These are phyloP conservation scores for Iselma pallidipennis DNA, from an alignment of 2,888 invertebrate species.

Conservation along the genomic window DNA sequence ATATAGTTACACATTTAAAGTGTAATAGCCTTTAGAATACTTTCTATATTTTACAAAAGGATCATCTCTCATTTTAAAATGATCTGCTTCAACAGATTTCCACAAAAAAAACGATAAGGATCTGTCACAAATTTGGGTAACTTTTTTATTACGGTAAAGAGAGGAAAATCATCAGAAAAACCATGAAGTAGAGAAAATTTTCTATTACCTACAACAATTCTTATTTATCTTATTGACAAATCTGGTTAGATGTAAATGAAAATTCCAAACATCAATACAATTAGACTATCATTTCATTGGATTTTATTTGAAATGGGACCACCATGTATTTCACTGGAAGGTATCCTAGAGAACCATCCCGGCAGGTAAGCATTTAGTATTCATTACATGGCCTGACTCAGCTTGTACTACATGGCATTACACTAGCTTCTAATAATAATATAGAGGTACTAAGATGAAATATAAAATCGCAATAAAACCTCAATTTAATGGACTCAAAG, in stretches of 20 bases:
- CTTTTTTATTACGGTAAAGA: no score
- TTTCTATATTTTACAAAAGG: no score
- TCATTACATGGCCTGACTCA: conserved; percentile 40
- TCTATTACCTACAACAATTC: no score
- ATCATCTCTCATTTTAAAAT: no score
- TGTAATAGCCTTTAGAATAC: conserved; percentile 11
- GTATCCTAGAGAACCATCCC: background rate
- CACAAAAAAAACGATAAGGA: no score
- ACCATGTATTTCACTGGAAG: conserved; percentile 4
- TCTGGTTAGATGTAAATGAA: no score
- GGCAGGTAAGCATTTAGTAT: conserved; percentile 28
- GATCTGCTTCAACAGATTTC: no score
- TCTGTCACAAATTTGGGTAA: no score
- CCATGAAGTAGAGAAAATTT: no score
- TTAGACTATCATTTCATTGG: background rate
- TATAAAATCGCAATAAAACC: background rate
- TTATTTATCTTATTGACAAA: background rate
- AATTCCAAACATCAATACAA: no score
- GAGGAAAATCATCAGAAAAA: no score
- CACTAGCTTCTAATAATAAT: conserved; percentile 30
- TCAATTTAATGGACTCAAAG: background rate
- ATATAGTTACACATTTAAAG: conserved; percentile 2
- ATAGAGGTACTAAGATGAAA: conserved; percentile 11
- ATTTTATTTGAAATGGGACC: conserved; percentile 7
- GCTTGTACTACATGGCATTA: conserved; percentile 33